Conservation (phyloP, 2,113 vertebrate genomes). For the Felis catus region DNA sequence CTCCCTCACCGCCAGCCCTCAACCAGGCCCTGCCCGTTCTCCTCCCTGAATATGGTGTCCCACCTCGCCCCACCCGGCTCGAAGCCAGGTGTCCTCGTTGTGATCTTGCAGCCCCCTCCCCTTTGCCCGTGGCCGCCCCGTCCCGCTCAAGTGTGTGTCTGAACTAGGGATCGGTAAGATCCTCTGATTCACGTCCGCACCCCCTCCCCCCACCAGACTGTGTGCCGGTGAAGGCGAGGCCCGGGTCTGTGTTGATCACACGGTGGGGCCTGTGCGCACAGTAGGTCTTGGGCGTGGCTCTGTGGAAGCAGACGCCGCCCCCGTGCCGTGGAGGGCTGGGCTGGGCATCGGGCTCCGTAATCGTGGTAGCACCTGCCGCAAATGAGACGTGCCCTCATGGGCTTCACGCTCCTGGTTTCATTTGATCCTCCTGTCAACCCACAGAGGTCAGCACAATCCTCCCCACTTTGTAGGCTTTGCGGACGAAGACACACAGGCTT, state of each 20-base stretch:
- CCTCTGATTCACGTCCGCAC: neutral
- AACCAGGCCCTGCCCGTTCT: neutral
- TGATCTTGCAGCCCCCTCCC: accelerated
- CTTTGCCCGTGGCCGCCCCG: neutral
- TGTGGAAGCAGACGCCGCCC: neutral
- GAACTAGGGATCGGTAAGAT: neutral
- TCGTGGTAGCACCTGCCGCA: neutral
- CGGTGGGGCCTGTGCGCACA: too few relatives aligned
- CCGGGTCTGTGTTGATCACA: neutral
- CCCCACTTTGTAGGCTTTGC: neutral
- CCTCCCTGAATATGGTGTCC: neutral
- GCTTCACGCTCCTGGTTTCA: neutral
- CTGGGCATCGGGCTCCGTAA: too few relatives aligned
- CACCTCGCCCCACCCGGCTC: neutral
- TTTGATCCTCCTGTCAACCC: neutral
- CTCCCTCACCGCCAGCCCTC: neutral
- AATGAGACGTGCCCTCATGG: too few relatives aligned
- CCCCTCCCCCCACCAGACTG: neutral
- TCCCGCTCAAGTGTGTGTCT: neutral
- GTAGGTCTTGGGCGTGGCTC: neutral
- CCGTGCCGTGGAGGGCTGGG: neutral
- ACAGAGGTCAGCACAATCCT: neutral
- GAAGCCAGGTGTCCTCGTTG: neutral
- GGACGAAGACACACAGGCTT: neutral
- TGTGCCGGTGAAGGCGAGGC: neutral